Evolutionary conservation across 2,113 vertebrate genomes (phyloP).

Genomic region (Colaptes auratus): DNA sequence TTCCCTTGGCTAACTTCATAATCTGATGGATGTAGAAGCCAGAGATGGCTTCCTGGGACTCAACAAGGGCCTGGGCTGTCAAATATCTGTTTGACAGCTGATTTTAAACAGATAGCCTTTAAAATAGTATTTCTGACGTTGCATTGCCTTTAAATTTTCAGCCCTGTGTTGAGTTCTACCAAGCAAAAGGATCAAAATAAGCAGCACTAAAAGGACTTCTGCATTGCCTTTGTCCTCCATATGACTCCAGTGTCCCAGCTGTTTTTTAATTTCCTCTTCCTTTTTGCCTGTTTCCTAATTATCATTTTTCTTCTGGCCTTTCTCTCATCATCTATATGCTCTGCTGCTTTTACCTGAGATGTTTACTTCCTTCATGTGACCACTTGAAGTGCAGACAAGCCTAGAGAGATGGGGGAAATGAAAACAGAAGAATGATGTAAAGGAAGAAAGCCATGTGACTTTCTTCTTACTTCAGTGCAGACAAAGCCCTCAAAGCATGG

Average conservation of each 20-base stretch:
- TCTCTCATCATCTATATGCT: neutral
- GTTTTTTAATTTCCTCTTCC: neutral
- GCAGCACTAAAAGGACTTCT: neutral
- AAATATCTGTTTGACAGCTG: neutral
- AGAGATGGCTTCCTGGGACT: conserved; percentile 26
- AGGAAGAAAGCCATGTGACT: neutral
- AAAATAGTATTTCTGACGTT: conserved; percentile 41
- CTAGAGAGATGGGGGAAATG: neutral
- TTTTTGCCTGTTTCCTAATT: neutral
- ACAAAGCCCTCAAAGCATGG: neutral
- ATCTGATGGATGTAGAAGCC: conserved; percentile 1
- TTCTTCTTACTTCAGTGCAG: neutral
- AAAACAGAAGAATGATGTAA: neutral
- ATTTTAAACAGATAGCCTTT: conserved; percentile 42
- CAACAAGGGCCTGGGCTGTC: neutral
- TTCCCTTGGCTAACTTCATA: neutral
- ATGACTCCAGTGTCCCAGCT: neutral
- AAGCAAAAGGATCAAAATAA: neutral
- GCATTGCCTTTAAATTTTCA: neutral
- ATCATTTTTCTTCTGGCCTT: neutral
- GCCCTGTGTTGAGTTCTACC: neutral
- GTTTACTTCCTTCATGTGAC: neutral
- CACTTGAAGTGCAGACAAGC: neutral
- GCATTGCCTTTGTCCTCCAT: neutral
- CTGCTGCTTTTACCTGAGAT: neutral